Conservation (phyloP, 2,888 invertebrate genomes). For the Acleris cristana region DNA sequence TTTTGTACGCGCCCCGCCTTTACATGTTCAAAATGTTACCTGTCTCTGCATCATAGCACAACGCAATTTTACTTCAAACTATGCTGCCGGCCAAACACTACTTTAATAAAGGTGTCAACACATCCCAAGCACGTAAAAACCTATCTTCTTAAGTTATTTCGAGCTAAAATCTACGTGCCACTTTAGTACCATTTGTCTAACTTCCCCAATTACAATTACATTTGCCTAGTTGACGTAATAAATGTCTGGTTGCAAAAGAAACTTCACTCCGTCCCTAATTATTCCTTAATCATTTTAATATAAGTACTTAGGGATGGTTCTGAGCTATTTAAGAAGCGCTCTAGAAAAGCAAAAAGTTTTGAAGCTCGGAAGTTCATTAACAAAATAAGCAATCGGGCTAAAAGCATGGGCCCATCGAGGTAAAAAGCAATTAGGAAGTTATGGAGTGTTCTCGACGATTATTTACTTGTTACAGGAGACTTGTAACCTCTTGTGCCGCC, state of each 20-base stretch:
- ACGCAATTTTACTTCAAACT: slow-evolving; percentile 64
- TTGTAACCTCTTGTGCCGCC: slow-evolving; percentile 39
- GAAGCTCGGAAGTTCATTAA: slow-evolving; percentile 69
- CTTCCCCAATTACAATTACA: slow-evolving; percentile 2
- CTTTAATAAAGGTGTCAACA: background rate
- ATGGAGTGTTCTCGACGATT: slow-evolving; percentile 70
- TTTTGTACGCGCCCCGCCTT: slow-evolving; percentile 74
- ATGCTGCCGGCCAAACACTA: slow-evolving; percentile 39
- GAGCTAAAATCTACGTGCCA: too few species aligned
- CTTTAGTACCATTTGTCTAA: background rate
- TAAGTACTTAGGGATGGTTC: slow-evolving; percentile 54
- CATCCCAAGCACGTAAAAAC: background rate
- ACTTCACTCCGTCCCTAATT: slow-evolving; percentile 16
- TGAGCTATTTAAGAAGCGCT: slow-evolving; percentile 57
- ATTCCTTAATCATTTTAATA: slow-evolving; percentile 51
- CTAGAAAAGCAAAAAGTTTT: slow-evolving; percentile 64
- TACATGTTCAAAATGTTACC: slow-evolving; percentile 76
- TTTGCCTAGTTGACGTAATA: background rate
- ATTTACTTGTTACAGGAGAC: slow-evolving; percentile 62
- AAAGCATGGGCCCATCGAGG: slow-evolving; percentile 72
- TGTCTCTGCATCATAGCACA: slow-evolving; percentile 65
- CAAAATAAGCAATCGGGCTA: slow-evolving; percentile 77
- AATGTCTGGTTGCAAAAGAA: slow-evolving; percentile 19
- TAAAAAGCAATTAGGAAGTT: slow-evolving; percentile 77
- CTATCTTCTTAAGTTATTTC: too few species aligned